phyloP scores from a whole-genome alignment of 2,113 vertebrate species.

The Festucalex cinctus region DNA sequence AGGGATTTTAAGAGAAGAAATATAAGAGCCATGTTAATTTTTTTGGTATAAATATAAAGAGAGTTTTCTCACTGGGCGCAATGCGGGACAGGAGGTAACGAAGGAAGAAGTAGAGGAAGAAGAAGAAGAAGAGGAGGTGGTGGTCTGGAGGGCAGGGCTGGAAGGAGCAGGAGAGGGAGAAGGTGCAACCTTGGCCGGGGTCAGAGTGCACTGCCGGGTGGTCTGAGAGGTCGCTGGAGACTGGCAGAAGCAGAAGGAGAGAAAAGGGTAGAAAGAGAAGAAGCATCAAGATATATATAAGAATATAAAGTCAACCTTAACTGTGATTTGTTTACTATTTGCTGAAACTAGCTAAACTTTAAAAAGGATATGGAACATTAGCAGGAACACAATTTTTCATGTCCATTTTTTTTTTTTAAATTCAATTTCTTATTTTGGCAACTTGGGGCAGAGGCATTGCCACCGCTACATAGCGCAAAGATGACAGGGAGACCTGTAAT shows the following conservation, averaged over 20 bases:
- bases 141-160: slow-evolving; percentile 67
- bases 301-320: neutral
- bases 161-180: slow-evolving; percentile 59
- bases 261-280: slow-evolving; percentile 22
- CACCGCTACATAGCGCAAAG: too few relatives aligned
- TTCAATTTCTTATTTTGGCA: too few relatives aligned
- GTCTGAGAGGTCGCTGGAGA: slow-evolving; percentile 69
- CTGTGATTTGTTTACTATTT: neutral
- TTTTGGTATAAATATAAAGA: slow-evolving; percentile 8
- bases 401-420: too few relatives aligned
- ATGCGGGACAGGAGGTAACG: slow-evolving; percentile 47
- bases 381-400: too few relatives aligned
- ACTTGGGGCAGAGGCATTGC: too few relatives aligned
- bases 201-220: slow-evolving; percentile 65
- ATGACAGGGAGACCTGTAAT: too few relatives aligned
- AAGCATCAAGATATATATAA: slow-evolving; percentile 6
- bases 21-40: too few relatives aligned
- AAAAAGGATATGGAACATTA: too few relatives aligned
- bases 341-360: too few relatives aligned
- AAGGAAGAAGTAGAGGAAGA: slow-evolving; percentile 32
- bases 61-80: slow-evolving; percentile 65
- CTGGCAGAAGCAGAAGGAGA: slow-evolving; percentile 57
- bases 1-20: too few relatives aligned
- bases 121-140: slow-evolving; percentile 55
- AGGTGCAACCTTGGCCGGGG: slow-evolving; percentile 75